Conservation (phyloP, 2,797 vertebrate genomes). For the Halcyon leucocephala region DNA sequence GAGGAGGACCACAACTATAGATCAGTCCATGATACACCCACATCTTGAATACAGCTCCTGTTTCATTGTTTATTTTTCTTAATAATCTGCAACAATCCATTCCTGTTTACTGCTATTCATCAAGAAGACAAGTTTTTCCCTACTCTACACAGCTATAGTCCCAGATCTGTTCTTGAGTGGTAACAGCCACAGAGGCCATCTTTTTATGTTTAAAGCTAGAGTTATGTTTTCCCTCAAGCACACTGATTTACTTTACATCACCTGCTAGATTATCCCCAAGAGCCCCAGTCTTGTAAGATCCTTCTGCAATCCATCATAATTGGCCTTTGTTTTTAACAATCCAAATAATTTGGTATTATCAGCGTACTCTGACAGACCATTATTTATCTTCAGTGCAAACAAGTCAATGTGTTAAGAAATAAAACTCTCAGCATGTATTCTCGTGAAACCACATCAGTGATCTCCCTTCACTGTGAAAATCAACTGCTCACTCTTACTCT, state of each 20-base stretch:
- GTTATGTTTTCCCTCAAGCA: not conserved
- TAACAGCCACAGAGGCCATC: not conserved
- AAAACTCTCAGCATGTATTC: not conserved
- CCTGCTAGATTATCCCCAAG: not conserved
- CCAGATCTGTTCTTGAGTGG: not conserved
- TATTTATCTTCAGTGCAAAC: not conserved
- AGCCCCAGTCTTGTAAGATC: not conserved
- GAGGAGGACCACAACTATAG: not conserved
- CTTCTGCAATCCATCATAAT: conserved; percentile 26
- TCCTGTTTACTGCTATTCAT: not conserved
- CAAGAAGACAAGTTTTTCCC: not conserved
- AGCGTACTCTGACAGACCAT: not conserved
- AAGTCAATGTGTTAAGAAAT: not conserved
- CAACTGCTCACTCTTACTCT: not conserved
- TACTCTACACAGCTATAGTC: not conserved
- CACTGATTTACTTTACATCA: not conserved
- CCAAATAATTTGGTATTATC: not conserved
- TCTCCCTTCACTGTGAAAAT: not conserved
- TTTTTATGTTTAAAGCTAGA: not conserved
- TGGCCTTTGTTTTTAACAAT: conserved; percentile 34
- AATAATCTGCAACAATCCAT: not conserved
- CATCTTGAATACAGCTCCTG: not conserved
- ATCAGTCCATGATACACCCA: not conserved
- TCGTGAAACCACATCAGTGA: not conserved
- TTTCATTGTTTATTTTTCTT: not conserved